phyloP scores from a whole-genome alignment of 1,140 invertebrate species.

The Aporrectodea caliginosa region DNA sequence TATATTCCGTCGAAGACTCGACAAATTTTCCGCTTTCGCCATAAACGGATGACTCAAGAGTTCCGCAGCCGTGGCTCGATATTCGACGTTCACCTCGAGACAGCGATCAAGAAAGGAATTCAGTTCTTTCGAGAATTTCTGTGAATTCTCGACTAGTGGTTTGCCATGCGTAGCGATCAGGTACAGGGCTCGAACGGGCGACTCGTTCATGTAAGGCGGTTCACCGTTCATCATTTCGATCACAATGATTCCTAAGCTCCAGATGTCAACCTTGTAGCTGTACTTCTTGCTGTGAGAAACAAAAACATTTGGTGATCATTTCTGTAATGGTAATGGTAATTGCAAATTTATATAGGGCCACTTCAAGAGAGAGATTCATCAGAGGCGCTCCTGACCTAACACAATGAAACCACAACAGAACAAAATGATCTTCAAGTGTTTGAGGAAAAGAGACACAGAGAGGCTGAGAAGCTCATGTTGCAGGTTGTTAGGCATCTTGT shows the following conservation, averaged over 20 bases:
- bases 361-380: too few species aligned
- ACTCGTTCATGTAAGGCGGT: conserved; percentile 40
- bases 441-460: too few species aligned
- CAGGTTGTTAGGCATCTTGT: too few species aligned
- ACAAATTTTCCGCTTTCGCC: conserved; percentile 8
- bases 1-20: conserved; percentile 4
- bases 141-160: conserved; percentile 49
- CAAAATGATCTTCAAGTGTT: too few species aligned
- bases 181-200: conserved; percentile 36
- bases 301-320: too few species aligned
- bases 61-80: conserved; percentile 79
- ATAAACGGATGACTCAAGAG: conserved; percentile 69
- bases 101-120: conserved; percentile 76
- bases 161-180: conserved; percentile 39
- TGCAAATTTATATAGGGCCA: too few species aligned
- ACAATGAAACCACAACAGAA: too few species aligned
- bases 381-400: too few species aligned
- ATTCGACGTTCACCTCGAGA: conserved; percentile 82
- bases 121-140: conserved; percentile 70
- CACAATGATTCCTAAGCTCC: conserved; percentile 39
- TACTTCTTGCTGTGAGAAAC: conserved; percentile 32
- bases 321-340: too few species aligned
- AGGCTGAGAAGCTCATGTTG: too few species aligned
- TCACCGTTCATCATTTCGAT: conserved; percentile 44
- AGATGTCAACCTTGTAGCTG: conserved; percentile 39